Evolutionary conservation across 2,797 vertebrate species (phyloP).

Genomic region (Phataginus tricuspis): DNA sequence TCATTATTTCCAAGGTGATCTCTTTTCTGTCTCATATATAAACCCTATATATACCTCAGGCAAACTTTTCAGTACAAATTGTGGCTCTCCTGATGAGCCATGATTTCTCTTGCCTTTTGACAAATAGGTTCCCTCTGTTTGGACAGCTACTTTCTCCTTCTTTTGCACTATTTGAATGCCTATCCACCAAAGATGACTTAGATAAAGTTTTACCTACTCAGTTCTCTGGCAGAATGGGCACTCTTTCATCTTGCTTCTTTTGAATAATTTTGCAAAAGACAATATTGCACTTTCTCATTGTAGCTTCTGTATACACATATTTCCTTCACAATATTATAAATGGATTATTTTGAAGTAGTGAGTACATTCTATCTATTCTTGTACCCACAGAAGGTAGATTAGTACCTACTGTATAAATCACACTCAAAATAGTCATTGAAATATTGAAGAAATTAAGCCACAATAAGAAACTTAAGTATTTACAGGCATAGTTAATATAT

Average conservation of each 20-base stretch:
- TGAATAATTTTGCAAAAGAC: neutral
- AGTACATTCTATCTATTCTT: neutral
- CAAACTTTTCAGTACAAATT: neutral
- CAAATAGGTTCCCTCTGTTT: neutral
- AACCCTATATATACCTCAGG: neutral
- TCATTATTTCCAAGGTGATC: neutral
- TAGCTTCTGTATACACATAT: neutral
- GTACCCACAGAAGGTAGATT: neutral
- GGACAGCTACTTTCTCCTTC: neutral
- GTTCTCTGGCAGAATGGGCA: neutral
- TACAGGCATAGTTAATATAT: neutral
- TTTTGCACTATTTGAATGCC: neutral
- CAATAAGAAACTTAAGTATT: neutral
- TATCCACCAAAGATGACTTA: neutral
- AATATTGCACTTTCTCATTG: neutral
- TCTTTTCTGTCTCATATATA: neutral
- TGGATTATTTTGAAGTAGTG: slow-evolving; percentile 1
- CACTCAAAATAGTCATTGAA: neutral
- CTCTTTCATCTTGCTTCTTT: neutral
- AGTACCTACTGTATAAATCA: neutral
- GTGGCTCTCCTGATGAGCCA: neutral
- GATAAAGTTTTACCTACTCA: neutral
- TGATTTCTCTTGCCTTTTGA: neutral
- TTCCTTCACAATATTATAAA: neutral
- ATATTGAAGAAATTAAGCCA: neutral